These are phyloP conservation scores for Merops nubicus DNA, from an alignment of 2,113 vertebrate genomes.

Conservation along the genomic window DNA sequence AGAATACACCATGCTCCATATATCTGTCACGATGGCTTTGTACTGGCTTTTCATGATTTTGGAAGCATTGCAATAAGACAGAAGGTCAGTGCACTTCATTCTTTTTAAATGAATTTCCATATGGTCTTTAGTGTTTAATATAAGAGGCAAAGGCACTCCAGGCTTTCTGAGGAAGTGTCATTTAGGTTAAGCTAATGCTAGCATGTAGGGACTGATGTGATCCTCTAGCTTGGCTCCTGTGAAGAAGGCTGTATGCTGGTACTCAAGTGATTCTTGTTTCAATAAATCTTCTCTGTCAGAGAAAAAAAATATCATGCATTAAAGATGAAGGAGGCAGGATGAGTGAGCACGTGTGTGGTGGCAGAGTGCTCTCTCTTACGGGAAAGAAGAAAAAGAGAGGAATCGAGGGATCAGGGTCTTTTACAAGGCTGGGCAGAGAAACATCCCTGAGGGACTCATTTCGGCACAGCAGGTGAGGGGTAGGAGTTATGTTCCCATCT, in stretches of 20 bases:
- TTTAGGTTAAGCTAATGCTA: neutral
- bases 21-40: conserved; percentile 11
- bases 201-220: neutral
- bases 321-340: conserved; percentile 33
- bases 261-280: conserved; percentile 20
- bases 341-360: neutral
- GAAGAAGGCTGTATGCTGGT: neutral
- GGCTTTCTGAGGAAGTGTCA: neutral
- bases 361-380: neutral
- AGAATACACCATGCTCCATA: conserved; percentile 17
- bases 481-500: neutral
- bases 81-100: conserved; percentile 40
- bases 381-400: neutral
- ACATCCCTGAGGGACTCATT: neutral
- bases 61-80: conserved; percentile 22
- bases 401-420: neutral
- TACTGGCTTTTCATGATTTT: neutral
- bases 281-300: conserved; percentile 28
- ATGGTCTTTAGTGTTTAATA: conserved; percentile 24
- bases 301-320: conserved; percentile 2
- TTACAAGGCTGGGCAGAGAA: neutral
- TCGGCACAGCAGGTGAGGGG: neutral
- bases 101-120: conserved; percentile 50
- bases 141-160: neutral
- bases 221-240: neutral